Base-by-base conservation (phyloP, 2,888 invertebrate species). In the Nomada lathburiana region DNA sequence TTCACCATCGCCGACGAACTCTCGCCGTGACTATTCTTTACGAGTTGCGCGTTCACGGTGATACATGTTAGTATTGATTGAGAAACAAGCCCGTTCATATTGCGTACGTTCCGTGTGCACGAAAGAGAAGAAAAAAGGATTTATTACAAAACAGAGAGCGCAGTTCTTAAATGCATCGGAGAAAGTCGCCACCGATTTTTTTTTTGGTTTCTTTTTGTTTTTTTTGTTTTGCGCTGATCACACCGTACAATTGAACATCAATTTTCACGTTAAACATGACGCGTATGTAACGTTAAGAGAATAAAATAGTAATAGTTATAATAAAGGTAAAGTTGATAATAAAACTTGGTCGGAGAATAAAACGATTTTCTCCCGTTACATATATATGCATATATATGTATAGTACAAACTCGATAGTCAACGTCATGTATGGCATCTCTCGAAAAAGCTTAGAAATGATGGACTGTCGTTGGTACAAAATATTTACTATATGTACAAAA, bases 401-500 rank as follows among this genome's bases (percentile, higher is more conserved):
- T 63, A 60, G 52, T 75, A 78, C 57, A 84, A 84, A 86, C 76
- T 62, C 67, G 65, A 80, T 62, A 50, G 63, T 70, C 60, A 77
- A 73, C 52, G 72, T 84, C 67, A 42, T 81, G 65, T 79, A 76
- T 87, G 82, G 77, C 82, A 84, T 78, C 69, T 80, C 63, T 23
- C 57, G 68, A 69, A 80, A 78, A 75, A 70, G 62, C 47, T 71
- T 73, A 74, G 26, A 80, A 79, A 62, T 77, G 83, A 82, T 76
- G 63, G 69, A 62, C 72, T 68, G 53, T 36, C 36, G 36, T 82
- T 80, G 77, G 78, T 88, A 89, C 75, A 89, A 89, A 88, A 89
- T 87, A 89, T 88, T 86, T 79, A 79, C 86, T 83, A 89, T 89
- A 89, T 89, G 67, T 89, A 89, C 89, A 89, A 64, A 74, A 80